phyloP scores from a whole-genome alignment of 2,888 invertebrate species.

The Seladonia tumulorum region DNA sequence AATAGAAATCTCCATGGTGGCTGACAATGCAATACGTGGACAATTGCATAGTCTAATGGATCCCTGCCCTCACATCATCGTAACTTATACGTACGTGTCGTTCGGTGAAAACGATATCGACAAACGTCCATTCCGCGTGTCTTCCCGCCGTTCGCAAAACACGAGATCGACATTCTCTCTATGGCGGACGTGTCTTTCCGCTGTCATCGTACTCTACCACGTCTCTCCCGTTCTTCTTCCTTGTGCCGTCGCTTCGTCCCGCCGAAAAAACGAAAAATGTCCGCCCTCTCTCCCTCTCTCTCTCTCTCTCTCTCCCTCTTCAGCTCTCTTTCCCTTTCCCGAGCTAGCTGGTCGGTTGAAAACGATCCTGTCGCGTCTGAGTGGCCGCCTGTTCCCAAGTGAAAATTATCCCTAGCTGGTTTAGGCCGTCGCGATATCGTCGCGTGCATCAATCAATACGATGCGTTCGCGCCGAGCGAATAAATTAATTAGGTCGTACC shows the following conservation, averaged over 20 bases:
- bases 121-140: constrained; percentile 71
- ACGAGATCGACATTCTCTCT: constrained; percentile 71
- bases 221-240: constrained; percentile 68
- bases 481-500: constrained; percentile 55
- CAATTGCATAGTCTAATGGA: constrained; percentile 74
- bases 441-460: constrained; percentile 56
- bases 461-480: constrained; percentile 25
- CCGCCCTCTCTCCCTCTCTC: neutral
- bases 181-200: constrained; percentile 68
- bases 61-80: constrained; percentile 71
- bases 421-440: constrained; percentile 23
- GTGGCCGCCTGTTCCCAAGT: constrained; percentile 25
- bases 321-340: neutral
- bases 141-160: constrained; percentile 66
- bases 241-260: constrained; percentile 36
- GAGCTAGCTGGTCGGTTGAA: constrained; percentile 10
- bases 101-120: constrained; percentile 72
- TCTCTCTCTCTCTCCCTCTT: neutral
- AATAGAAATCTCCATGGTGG: constrained; percentile 70
- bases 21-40: constrained; percentile 73
- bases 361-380: constrained; percentile 51
- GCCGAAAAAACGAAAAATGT: constrained; percentile 45
- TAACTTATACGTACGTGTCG: constrained; percentile 73
- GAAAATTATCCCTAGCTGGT: constrained; percentile 47
- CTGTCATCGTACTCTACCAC: constrained; percentile 68